phyloP scores from a whole-genome alignment of 2,113 vertebrate species.

The Panurus biarmicus region DNA sequence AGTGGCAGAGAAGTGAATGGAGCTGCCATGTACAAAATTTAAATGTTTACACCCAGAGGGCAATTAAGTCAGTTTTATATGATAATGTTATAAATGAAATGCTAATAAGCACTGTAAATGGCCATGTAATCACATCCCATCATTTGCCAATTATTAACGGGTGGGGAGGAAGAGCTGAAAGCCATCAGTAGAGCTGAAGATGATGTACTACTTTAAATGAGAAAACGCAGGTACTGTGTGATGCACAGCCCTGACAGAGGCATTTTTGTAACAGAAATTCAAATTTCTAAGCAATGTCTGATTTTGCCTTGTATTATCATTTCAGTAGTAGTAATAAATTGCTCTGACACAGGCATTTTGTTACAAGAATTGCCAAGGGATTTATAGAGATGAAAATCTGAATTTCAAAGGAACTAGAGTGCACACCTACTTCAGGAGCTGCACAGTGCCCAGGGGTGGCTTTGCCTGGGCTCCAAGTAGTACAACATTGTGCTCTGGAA shows the following conservation, averaged over 20 bases:
- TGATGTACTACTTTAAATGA: not conserved
- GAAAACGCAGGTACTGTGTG: conserved; percentile 12
- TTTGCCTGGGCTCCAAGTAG: not conserved
- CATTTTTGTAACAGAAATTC: not conserved
- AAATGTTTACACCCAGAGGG: conserved; percentile 63
- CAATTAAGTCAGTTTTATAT: conserved; percentile 60
- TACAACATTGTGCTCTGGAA: not conserved
- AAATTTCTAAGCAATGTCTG: conserved; percentile 8
- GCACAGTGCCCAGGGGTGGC: not conserved
- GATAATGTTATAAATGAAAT: conserved; percentile 68
- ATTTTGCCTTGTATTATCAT: conserved; percentile 14
- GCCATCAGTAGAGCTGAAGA: not conserved
- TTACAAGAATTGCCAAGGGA: not conserved
- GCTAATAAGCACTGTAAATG: conserved; percentile 64
- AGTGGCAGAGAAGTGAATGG: conserved; percentile 25
- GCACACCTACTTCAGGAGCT: not conserved
- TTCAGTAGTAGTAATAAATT: conserved; percentile 21
- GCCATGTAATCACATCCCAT: conserved; percentile 43
- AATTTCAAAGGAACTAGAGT: not conserved
- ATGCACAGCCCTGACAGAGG: not conserved
- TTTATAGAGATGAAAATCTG: not conserved
- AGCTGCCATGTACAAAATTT: conserved; percentile 46
- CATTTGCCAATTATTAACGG: conserved; percentile 19
- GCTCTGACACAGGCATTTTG: not conserved
- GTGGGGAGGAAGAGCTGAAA: not conserved